Evolutionary conservation across 2,797 vertebrate species (phyloP).

Genomic region (Perodicticus potto): DNA sequence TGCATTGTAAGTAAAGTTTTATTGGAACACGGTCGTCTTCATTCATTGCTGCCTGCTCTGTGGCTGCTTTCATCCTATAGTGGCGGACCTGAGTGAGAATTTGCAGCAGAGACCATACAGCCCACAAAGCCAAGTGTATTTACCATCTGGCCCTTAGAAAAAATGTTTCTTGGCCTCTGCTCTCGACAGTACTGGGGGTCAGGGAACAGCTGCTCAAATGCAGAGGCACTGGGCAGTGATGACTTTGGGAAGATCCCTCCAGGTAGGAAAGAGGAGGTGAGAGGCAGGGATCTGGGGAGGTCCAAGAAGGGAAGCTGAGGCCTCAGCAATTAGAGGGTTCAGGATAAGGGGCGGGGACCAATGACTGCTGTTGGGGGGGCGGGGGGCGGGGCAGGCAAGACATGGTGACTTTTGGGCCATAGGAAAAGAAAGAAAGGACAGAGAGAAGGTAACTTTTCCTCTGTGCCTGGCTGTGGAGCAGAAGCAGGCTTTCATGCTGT

Average conservation of each 20-base stretch:
- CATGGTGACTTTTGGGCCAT: too few species aligned
- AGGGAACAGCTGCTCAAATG: not conserved
- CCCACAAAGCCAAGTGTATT: not conserved
- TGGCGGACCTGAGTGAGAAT: not conserved
- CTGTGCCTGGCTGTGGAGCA: too few species aligned
- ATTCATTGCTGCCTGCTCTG: not conserved
- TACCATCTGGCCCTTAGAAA: not conserved
- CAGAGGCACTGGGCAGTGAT: not conserved
- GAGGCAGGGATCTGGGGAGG: not conserved
- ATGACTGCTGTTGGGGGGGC: not conserved
- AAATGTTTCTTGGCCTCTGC: not conserved
- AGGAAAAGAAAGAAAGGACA: not conserved
- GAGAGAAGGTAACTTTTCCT: not conserved
- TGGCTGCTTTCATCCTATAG: not conserved
- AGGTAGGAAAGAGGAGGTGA: too few species aligned
- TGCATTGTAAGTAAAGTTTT: conserved; percentile 29
- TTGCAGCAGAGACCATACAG: not conserved
- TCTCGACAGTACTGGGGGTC: not conserved
- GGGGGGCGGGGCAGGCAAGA: not conserved
- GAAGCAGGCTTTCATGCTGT: not conserved
- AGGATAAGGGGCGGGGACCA: not conserved
- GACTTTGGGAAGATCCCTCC: not conserved
- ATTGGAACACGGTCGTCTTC: not conserved
- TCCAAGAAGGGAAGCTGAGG: not conserved
- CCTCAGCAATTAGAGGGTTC: not conserved